phyloP scores from a whole-genome alignment of 2,797 vertebrate genomes.

The Tiaroga cobitis region DNA sequence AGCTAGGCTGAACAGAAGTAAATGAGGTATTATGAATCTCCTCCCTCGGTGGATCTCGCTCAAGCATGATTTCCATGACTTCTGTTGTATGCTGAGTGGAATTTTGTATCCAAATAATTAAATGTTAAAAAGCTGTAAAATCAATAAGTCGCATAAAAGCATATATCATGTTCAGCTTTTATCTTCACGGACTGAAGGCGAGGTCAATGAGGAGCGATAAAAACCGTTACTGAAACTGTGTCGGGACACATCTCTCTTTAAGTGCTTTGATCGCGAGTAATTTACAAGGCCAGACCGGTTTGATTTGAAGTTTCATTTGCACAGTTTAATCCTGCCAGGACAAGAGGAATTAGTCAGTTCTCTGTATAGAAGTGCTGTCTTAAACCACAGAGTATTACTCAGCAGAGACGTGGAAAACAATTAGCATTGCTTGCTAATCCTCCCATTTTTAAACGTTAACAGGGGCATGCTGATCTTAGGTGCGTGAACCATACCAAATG shows the following conservation, averaged over 20 bases:
- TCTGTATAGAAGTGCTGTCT: conserved; percentile 57
- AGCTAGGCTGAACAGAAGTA: conserved; percentile 42
- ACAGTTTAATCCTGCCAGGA: conserved; percentile 45
- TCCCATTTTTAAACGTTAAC: conserved; percentile 6
- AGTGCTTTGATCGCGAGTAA: conserved; percentile 71
- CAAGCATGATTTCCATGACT: conserved; percentile 29
- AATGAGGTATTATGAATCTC: conserved; percentile 32
- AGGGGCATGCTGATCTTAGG: neutral
- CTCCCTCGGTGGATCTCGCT: conserved; percentile 25
- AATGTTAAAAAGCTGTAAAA: conserved; percentile 60
- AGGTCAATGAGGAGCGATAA: conserved; percentile 54
- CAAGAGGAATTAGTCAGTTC: conserved; percentile 40
- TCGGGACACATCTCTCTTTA: conserved; percentile 51
- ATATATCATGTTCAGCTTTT: conserved; percentile 59
- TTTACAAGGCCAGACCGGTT: conserved; percentile 62
- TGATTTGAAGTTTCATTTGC: conserved; percentile 67
- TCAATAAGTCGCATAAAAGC: conserved; percentile 58
- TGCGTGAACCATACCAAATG: neutral
- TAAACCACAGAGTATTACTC: conserved; percentile 59
- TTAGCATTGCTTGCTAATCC: conserved; percentile 46
- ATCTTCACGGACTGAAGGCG: conserved; percentile 44
- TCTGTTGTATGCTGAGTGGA: conserved; percentile 28
- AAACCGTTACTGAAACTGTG: conserved; percentile 58
- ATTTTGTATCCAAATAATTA: conserved; percentile 57
- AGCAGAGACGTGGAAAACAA: conserved; percentile 36